Evolutionary conservation across 2,797 vertebrate genomes (phyloP), one percentile per base, ranked within the genome.

Genomic region (Schizopygopsis malacanthus): DNA sequence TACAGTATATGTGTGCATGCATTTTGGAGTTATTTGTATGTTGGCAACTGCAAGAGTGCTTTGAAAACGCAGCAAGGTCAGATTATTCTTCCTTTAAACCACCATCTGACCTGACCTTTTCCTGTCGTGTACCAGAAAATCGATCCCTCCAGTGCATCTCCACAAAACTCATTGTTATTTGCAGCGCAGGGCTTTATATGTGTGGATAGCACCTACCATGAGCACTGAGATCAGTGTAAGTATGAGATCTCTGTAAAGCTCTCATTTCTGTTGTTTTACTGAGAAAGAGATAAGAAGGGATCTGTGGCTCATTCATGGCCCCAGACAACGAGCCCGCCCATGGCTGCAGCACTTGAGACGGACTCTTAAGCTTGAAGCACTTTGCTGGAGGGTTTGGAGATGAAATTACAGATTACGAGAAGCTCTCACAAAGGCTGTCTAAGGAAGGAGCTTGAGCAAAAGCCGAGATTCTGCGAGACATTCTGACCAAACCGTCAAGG

Each of bases 231-330:
- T 59, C 28, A 1, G 9, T 80, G 25, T 45, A 39, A 83, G 69
- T 20, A 45, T 28, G 18, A 52, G 77, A 79, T 83, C 59, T 80
- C 59, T 82, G n/a, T 81, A 65, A 84, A 84, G 75, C 78, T 86
- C 47, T 56, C 45, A 33, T 10, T 86, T 28, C n/a, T 47, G 56
- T 52, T 69, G 56, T 69, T 63, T 25, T 65, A 72, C 65, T 75
- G 80, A 63, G 43, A 47, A 61, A 81, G 22, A 56, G 52, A 70
- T 20, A 73, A 56, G 41, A 11, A 52, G 54, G n/a, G 59, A 80
- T 78, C 72, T 86, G 28, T 41, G 41, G 22, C 77, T 82, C 61
- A 9, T 54, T 79, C 76, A 72, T 6, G 0, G 70, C 70, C 86
- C 25, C 81, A 81, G 71, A 81, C 77, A 81, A 56, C 75, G 43